Percentiles rank a stretch among this genome's conserved stretches.
Evolutionary conservation across 2,888 invertebrate genomes (phyloP).

Genomic region (Epistrophe grossulariae): DNA sequence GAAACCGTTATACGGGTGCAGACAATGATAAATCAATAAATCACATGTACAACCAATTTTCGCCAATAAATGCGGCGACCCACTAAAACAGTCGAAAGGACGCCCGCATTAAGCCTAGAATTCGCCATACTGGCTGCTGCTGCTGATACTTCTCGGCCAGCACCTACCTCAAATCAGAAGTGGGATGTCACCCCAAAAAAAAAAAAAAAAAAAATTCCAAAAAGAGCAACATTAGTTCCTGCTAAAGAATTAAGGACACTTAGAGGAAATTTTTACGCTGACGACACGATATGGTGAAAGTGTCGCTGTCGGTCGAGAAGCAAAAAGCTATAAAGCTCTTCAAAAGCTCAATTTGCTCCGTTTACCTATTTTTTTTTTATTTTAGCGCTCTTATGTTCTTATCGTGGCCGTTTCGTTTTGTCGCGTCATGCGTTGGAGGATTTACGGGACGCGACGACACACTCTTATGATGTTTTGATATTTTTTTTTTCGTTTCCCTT

Average conservation of each 20-base stretch:
- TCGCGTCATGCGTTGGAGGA: slow-evolving; percentile 14
- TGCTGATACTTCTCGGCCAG: slow-evolving; percentile 11
- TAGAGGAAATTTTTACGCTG: slow-evolving; percentile 16
- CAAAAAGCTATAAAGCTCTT: slow-evolving; percentile 64
- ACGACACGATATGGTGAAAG: slow-evolving; percentile 40
- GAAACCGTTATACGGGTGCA: slow-evolving; percentile 32
- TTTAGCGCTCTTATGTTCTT: not conserved
- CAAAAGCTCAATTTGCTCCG: slow-evolving; percentile 60
- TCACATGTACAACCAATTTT: slow-evolving; percentile 58
- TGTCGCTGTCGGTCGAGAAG: slow-evolving; percentile 34
- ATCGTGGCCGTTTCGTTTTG: not conserved
- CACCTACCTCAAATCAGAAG: slow-evolving; percentile 58
- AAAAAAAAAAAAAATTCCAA: not conserved
- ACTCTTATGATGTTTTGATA: slow-evolving; percentile 49
- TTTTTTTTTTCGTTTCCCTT: slow-evolving; percentile 46
- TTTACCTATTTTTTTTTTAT: slow-evolving; percentile 43
- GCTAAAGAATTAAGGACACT: slow-evolving; percentile 35
- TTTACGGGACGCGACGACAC: slow-evolving; percentile 4
- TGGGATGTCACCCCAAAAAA: slow-evolving; percentile 20
- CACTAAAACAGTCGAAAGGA: slow-evolving; percentile 13
- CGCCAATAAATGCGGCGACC: slow-evolving; percentile 30
- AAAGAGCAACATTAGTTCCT: slow-evolving; percentile 39
- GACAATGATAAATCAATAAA: slow-evolving; percentile 72
- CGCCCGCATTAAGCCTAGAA: slow-evolving; percentile 17
- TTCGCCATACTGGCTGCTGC: not conserved